Base-by-base conservation (phyloP, 2,113 vertebrate genomes). In the Colius striatus region DNA sequence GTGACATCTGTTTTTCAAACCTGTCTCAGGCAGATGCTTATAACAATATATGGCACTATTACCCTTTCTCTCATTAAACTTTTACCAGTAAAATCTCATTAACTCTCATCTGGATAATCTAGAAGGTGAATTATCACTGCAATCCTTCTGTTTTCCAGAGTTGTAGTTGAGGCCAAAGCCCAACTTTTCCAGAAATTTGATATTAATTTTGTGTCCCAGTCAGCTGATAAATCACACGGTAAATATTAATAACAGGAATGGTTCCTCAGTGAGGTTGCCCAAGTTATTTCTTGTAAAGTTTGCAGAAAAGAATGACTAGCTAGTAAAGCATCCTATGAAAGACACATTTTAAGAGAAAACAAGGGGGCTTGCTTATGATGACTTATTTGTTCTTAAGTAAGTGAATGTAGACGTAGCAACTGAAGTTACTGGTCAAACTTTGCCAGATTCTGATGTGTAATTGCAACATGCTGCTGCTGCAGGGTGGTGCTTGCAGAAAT, bases 401-500 rank as follows among this genome's bases (percentile, higher is more conserved):
- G 53, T 53, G 41, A 66, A 32, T 4, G n/a, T 25, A 55, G 57
- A 84, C 57, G 45, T 47, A 92, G 30, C 61, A 66, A 45, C 51
- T 70, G 66, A 79, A 61, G 70, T 54, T 87, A 34, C 38, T 27
- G 41, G 34, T 88, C 45, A 83, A 26, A 72, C 48, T 48, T 23
- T 34, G 72, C 82, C 82, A 88, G 29, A 21, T 47, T 84, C 79
- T 93, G 84, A 79, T 1, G 1, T 81, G 62, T 26, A 7, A 87
- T 85, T 84, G 53, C 79, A 73, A 51, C 62, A 43, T 27, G 54
- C 83, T 70, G 7, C 84, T 94, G 82, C 73, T 80, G 88, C 92
- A 90, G 94, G 90, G 90, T 90, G 90, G 87, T 89, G 79, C 82
- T 76, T 82, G 74, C 62, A 91, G 89, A 82, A 95, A 70, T 79